A percentile compares a stretch with the other conserved stretches of the same genome.
Conservation (phyloP, 2,797 vertebrate genomes). For the Craterocephalus amniculus region DNA sequence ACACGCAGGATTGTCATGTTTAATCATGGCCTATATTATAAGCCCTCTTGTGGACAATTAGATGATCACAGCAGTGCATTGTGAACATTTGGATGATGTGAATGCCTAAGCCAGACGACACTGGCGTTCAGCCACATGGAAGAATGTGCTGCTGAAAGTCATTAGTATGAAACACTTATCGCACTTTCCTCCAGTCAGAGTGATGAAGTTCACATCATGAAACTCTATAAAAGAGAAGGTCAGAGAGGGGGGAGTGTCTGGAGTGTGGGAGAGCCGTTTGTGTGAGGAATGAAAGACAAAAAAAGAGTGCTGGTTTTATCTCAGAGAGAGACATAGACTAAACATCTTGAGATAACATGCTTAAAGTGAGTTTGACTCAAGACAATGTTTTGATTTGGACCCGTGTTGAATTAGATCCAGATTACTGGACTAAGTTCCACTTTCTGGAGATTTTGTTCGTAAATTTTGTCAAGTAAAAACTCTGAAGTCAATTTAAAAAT, state of each 20-base stretch:
- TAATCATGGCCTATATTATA: background rate
- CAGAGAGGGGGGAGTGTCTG: constrained; percentile 22
- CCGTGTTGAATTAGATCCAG: constrained; percentile 33
- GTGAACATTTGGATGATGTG: constrained; percentile 2
- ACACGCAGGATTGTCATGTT: background rate
- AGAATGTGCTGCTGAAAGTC: constrained; percentile 23
- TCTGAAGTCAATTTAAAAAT: too few species aligned
- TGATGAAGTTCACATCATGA: constrained; percentile 47
- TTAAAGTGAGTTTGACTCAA: constrained; percentile 43
- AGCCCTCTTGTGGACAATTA: constrained; percentile 10
- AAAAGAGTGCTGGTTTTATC: constrained; percentile 49
- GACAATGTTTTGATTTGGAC: constrained; percentile 38
- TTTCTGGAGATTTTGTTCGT: constrained; percentile 11
- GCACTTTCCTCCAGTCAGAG: constrained; percentile 22
- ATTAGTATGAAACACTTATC: constrained; percentile 44
- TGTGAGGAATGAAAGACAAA: constrained; percentile 39
- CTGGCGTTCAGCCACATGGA: constrained; percentile 9
- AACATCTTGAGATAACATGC: constrained; percentile 72
- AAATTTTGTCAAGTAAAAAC: too few species aligned
- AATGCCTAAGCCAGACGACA: constrained; percentile 2
- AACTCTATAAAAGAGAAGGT: constrained; percentile 33
- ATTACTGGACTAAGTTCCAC: constrained; percentile 8
- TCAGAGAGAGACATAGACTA: constrained; percentile 71
- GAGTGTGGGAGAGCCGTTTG: constrained; percentile 43
- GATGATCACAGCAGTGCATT: constrained; percentile 41